Conservation (phyloP, 2,113 vertebrate genomes). For the Saimiri boliviensis region DNA sequence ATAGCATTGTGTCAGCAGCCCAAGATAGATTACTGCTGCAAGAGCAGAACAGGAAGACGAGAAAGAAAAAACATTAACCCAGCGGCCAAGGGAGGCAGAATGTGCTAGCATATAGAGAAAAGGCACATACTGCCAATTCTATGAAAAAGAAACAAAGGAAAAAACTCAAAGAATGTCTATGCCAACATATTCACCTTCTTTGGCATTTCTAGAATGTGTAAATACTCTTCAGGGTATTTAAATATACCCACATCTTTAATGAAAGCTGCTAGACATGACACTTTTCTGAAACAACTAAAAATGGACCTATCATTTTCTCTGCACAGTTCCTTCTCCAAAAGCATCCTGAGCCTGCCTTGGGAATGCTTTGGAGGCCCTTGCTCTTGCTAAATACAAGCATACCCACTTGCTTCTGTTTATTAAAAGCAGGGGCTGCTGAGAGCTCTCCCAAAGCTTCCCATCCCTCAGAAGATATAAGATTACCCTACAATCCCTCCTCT, state of each 20-base stretch:
- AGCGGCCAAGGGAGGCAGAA: not conserved
- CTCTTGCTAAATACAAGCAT: not conserved
- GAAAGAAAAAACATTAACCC: not conserved
- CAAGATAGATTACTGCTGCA: constrained; percentile 14
- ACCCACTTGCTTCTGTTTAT: no score
- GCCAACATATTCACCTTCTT: not conserved
- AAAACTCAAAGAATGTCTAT: not conserved
- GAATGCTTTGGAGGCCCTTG: not conserved
- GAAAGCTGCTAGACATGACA: not conserved
- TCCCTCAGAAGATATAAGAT: not conserved
- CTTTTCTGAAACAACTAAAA: not conserved
- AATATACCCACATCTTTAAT: not conserved
- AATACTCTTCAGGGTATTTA: not conserved
- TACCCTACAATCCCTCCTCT: not conserved
- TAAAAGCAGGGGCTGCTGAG: not conserved
- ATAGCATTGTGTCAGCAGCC: constrained; percentile 46
- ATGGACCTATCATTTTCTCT: not conserved
- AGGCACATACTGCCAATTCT: not conserved
- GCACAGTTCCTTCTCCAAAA: not conserved
- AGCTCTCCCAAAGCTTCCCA: not conserved
- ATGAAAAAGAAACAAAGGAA: not conserved
- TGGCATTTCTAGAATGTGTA: constrained; percentile 17
- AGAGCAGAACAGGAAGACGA: not conserved
- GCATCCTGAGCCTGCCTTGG: not conserved
- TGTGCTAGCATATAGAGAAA: not conserved